Evolutionary conservation across 2,888 invertebrate genomes (phyloP).

Genomic region (Agapostemon virescens): DNA sequence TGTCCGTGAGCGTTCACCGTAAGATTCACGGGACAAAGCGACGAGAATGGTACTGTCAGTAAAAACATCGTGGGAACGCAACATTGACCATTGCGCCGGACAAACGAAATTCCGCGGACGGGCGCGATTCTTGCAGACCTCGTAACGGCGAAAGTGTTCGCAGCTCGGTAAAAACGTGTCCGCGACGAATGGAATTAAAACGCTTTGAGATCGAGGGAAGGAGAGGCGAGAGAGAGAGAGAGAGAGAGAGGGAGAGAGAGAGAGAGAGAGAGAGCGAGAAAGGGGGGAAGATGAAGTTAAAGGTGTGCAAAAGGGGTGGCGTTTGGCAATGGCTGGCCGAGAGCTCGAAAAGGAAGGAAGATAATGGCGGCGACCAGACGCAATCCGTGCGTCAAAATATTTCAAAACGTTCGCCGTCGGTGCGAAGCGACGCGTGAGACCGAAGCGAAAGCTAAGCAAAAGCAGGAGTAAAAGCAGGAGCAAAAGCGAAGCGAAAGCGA

Average conservation of each 20-base stretch:
- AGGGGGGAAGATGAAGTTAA: background rate
- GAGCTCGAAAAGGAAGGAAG: background rate
- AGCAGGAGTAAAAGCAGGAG: no score
- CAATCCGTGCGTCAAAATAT: slow-evolving; percentile 24
- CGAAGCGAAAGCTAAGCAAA: no score
- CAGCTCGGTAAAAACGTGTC: background rate
- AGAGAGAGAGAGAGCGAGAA: background rate
- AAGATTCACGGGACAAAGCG: no score
- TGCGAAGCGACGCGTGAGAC: background rate
- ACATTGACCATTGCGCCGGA: background rate
- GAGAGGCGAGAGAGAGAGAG: background rate
- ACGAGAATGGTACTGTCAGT: background rate
- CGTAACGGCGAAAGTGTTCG: background rate
- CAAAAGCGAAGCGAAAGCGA: no score
- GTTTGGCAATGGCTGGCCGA: background rate
- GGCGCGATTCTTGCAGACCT: background rate
- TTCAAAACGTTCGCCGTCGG: background rate
- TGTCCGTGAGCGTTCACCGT: no score
- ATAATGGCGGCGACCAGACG: background rate
- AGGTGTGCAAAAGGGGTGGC: background rate
- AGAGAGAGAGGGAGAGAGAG: background rate
- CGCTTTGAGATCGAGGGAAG: background rate
- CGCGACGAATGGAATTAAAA: background rate
- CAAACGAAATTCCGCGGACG: background rate
- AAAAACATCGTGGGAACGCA: background rate